Conservation (phyloP, 2,797 vertebrate species). For the Pipistrellus kuhlii region DNA sequence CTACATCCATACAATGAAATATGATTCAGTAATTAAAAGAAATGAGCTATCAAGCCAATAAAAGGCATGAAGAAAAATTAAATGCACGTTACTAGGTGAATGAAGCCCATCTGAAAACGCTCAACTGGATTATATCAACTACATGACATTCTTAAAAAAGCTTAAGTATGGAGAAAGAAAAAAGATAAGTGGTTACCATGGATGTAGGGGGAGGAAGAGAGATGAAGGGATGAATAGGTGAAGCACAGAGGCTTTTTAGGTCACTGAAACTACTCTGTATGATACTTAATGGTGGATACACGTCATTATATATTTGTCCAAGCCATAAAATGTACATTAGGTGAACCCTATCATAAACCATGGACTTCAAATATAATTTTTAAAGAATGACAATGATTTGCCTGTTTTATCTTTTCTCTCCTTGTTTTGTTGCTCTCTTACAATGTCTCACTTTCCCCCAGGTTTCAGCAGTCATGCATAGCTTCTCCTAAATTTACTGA, state of each 20-base stretch:
- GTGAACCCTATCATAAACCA: background rate
- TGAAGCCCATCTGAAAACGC: background rate
- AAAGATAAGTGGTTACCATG: background rate
- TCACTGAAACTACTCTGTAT: background rate
- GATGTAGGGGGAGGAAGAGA: background rate
- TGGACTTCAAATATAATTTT: background rate
- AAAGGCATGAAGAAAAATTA: slow-evolving; percentile 1
- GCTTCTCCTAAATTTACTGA: background rate
- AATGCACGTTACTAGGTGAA: background rate
- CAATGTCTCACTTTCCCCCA: background rate
- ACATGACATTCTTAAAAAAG: background rate
- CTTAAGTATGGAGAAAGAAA: background rate
- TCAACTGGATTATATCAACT: background rate
- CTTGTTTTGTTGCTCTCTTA: background rate
- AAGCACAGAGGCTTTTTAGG: background rate
- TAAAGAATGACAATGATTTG: background rate
- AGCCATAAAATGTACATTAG: background rate
- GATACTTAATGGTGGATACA: background rate
- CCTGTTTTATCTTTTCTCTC: background rate
- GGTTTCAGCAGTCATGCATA: background rate
- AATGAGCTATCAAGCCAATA: background rate
- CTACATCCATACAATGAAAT: background rate
- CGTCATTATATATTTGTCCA: background rate
- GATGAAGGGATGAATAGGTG: background rate
- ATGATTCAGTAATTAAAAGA: background rate